Evolutionary conservation across 2,797 vertebrate genomes (phyloP).

Genomic region (Pitangus sulphuratus): DNA sequence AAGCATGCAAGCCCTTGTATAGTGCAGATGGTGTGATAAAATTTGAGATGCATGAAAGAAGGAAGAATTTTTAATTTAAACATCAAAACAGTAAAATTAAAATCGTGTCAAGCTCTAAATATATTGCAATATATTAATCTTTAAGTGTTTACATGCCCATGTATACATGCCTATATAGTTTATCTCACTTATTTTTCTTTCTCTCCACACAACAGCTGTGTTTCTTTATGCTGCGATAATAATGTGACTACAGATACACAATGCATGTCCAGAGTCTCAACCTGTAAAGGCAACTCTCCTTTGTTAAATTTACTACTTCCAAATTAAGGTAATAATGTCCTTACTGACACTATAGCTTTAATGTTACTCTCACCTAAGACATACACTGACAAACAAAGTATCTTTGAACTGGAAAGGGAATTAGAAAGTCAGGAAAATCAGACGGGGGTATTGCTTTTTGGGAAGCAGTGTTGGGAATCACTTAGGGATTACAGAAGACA

Average conservation of each 20-base stretch:
- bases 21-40: background rate
- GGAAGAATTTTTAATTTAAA: conserved; percentile 24
- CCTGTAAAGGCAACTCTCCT: background rate
- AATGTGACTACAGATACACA: background rate
- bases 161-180: background rate
- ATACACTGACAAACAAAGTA: background rate
- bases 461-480: background rate
- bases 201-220: background rate
- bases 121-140: background rate
- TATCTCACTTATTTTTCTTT: background rate
- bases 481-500: background rate
- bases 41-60: background rate
- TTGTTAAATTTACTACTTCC: background rate
- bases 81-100: background rate
- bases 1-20: background rate
- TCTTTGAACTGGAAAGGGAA: background rate
- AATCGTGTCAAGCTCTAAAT: background rate
- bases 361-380: background rate
- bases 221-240: background rate
- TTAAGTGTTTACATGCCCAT: background rate
- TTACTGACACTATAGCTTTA: background rate
- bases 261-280: background rate
- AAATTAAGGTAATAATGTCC: background rate
- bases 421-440: background rate
- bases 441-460: background rate